Base-by-base conservation (phyloP, 2,113 vertebrate species). In the Scytalopus superciliaris region DNA sequence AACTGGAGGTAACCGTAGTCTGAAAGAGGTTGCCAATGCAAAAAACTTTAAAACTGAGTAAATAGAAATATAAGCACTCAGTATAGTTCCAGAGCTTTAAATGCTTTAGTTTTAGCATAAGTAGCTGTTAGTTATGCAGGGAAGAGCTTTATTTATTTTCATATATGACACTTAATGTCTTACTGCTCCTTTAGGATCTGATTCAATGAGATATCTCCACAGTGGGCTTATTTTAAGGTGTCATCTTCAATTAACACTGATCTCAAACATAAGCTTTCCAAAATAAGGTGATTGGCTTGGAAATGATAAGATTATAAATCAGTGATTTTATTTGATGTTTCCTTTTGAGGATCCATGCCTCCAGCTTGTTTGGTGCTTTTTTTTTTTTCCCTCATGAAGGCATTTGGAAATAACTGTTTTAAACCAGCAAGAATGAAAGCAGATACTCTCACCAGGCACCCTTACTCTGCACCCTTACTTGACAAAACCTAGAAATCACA, bases 211-310 rank as follows among this genome's bases (percentile, higher is more conserved):
- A 85, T 93, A 79, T 69, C 87, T 89, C 77, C 40, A 6, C 60
- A 94, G 87, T 35, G 66, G 66, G 74, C 62, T 96, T 89, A 95
- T 96, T 94, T 95, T 79, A 89, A 96, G 57, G 28, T 19, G 3
- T 69, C 94, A 69, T 89, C 87, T 94, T 95, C 89, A 97, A 84
- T 95, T 96, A 96, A 79, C 69, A 39, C 15, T 73, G 81, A 87
- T 94, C 69, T 96, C 89, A 87, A 89, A 84, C 77, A 91, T 16
- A 62, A 60, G 37, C 62, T 25, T 96, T 82, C 66, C 70, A 79
- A 87, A 91, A 87, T 42, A 79, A 82, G 40, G 84, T 87, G 66
- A 3, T 45, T 94, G 53, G 1, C 24, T 95, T 89, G 82, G 53
- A 89, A 93, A 91, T 73, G 14, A 50, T 66, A 85, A 91, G 62